Conservation (phyloP, 1,140 invertebrate genomes). For the Tachypleus tridentatus region DNA sequence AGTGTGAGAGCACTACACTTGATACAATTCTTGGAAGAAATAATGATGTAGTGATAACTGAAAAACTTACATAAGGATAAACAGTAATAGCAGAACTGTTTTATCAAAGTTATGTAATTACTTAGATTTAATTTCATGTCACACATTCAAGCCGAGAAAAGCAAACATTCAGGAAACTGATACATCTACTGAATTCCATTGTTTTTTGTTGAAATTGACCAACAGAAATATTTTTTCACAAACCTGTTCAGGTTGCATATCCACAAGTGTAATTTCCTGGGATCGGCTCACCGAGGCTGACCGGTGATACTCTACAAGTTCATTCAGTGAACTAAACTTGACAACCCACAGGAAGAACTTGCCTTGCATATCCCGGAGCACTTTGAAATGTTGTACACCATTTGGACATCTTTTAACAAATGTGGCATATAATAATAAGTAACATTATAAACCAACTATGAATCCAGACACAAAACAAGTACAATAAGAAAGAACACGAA, state of each 20-base stretch:
- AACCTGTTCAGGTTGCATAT: conserved; percentile 91
- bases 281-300: conserved; percentile 89
- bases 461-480: background rate
- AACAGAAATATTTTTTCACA: conserved; percentile 16
- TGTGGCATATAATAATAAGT: conserved; percentile 2
- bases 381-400: conserved; percentile 98
- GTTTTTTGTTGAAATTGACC: no score
- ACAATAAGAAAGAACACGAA: conserved; percentile 1
- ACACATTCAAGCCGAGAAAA: no score
- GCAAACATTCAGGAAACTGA: no score
- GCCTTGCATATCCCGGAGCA: conserved; percentile 85
- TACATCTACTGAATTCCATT: no score
- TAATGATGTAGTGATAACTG: no score
- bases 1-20: no score
- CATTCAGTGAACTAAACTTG: conserved; percentile 97
- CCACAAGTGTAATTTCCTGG: conserved; percentile 89
- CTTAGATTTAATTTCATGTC: no score
- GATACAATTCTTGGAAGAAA: no score
- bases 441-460: background rate
- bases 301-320: conserved; percentile 97
- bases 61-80: no score
- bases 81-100: no score
- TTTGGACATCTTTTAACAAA: conserved; percentile 73
- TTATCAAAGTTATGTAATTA: no score
- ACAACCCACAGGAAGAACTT: conserved; percentile 99